These are phyloP conservation scores for Cerastoderma edule DNA, from an alignment of 2,888 invertebrate genomes.

Conservation along the genomic window DNA sequence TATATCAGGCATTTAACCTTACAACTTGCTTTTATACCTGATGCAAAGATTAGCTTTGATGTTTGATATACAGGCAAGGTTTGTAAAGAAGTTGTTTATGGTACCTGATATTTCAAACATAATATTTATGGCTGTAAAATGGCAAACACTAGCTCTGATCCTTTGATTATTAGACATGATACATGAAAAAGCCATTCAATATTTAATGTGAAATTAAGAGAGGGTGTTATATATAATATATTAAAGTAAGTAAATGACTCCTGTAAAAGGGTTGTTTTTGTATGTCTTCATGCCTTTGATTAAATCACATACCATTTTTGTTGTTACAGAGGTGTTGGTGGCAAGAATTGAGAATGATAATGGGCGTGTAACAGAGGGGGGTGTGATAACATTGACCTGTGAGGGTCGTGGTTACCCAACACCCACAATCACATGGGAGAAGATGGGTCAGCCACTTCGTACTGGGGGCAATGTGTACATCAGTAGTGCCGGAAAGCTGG, in stretches of 20 bases:
- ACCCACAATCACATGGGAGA: slow-evolving; percentile 73
- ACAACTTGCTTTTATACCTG: no score
- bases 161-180: no score
- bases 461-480: slow-evolving; percentile 61
- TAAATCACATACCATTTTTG: neutral
- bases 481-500: slow-evolving; percentile 67
- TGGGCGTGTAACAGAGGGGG: slow-evolving; percentile 71
- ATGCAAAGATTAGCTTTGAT: no score
- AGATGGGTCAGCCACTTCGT: slow-evolving; percentile 68
- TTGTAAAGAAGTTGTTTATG: no score
- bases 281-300: neutral
- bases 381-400: slow-evolving; percentile 74
- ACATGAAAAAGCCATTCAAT: no score
- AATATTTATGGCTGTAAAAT: no score
- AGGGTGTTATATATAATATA: no score
- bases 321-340: slow-evolving; percentile 68
- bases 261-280: neutral
- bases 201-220: no score
- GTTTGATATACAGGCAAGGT: no score
- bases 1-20: no score
- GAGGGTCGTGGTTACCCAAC: slow-evolving; percentile 75
- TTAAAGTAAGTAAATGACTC: neutral
- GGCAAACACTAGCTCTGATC: no score
- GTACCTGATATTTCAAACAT: no score
- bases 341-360: slow-evolving; percentile 73